Evolutionary conservation across 2,113 vertebrate genomes (phyloP).

Genomic region (Pheucticus melanocephalus): DNA sequence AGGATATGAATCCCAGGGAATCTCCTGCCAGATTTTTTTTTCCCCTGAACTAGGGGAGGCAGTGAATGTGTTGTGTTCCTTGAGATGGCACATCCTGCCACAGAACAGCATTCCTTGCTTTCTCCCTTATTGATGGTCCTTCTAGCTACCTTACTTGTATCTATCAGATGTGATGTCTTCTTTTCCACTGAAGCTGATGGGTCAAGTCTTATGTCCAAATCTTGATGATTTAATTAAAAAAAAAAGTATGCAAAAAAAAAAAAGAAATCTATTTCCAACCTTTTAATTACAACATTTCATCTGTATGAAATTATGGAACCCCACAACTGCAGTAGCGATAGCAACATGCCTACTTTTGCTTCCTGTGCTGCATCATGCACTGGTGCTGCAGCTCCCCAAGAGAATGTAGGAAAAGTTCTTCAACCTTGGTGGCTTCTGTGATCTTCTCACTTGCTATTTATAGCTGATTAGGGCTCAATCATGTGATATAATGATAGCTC

Average conservation of each 20-base stretch:
- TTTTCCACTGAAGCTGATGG: neutral
- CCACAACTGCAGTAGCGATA: neutral
- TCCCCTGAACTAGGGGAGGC: rapidly evolving
- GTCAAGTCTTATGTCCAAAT: neutral
- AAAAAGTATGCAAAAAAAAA: neutral
- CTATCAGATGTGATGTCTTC: neutral
- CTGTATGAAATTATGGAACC: neutral
- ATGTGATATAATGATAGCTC: neutral
- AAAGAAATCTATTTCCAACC: neutral
- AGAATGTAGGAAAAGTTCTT: neutral
- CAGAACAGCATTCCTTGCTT: neutral
- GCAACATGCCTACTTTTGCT: neutral
- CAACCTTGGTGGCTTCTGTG: neutral
- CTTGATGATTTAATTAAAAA: neutral
- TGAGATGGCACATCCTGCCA: neutral
- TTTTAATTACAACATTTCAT: neutral
- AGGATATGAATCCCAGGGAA: neutral
- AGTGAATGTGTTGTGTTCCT: rapidly evolving
- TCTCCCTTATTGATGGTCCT: neutral
- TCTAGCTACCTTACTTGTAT: neutral
- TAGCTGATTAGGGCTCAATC: neutral
- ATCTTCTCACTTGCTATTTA: neutral
- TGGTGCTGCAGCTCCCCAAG: neutral
- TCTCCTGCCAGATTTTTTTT: neutral
- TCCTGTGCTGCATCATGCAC: neutral